A percentile compares a stretch with the other conserved stretches of the same genome.
phyloP scores from a whole-genome alignment of 2,113 vertebrate genomes.

The Piaya cayana region DNA sequence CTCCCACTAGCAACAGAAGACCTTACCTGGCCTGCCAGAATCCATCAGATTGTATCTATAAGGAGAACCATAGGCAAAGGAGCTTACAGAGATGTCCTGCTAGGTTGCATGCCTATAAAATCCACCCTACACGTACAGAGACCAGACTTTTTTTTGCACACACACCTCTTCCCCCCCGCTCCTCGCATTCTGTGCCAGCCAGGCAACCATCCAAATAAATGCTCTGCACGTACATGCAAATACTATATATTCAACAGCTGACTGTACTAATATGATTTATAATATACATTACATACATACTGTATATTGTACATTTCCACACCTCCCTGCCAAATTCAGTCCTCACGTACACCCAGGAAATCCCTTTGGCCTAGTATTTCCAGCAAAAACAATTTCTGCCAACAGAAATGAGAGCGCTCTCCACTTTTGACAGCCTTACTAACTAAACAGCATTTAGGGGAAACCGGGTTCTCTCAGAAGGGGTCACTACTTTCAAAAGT shows the following conservation, averaged over 20 bases:
- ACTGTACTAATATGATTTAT: slow-evolving; percentile 64
- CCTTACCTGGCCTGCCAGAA: background rate
- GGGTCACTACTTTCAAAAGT: background rate
- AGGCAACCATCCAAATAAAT: slow-evolving; percentile 51
- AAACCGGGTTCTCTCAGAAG: background rate
- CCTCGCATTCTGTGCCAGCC: background rate
- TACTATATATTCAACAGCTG: slow-evolving; percentile 44
- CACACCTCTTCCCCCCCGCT: too few relatives aligned
- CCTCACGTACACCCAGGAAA: slow-evolving; percentile 59
- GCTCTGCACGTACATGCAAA: slow-evolving; percentile 47
- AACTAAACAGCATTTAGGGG: background rate
- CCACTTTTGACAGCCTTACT: background rate
- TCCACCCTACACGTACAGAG: background rate
- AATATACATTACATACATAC: slow-evolving; percentile 50
- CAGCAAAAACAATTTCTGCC: slow-evolving; percentile 37
- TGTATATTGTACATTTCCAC: slow-evolving; percentile 64
- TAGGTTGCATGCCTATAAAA: background rate
- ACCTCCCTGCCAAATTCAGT: slow-evolving; percentile 41
- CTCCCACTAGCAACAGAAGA: background rate
- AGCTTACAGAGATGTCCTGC: background rate
- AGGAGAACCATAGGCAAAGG: background rate
- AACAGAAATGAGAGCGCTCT: background rate
- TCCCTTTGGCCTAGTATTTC: slow-evolving; percentile 34
- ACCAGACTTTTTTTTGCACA: background rate
- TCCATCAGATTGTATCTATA: background rate